Conservation (phyloP, 2,113 vertebrate species). For the Zapus hudsonius region DNA sequence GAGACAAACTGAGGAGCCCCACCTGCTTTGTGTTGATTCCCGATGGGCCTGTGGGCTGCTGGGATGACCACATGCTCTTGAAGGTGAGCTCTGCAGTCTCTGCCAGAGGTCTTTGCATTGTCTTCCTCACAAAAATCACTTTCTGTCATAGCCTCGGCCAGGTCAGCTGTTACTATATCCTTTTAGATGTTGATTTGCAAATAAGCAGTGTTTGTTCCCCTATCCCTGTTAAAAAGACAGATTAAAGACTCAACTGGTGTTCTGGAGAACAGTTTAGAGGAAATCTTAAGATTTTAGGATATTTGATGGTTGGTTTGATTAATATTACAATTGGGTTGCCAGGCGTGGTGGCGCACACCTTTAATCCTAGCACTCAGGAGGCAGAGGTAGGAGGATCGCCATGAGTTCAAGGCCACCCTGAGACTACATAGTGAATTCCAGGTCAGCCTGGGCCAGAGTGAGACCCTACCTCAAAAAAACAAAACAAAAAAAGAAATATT, state of each 20-base stretch:
- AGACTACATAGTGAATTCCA: too few relatives aligned
- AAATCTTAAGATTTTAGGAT: too few relatives aligned
- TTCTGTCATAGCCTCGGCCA: conserved; percentile 82
- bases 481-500: too few relatives aligned
- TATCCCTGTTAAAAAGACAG: conserved; percentile 56
- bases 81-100: not conserved
- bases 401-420: too few relatives aligned
- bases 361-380: too few relatives aligned
- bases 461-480: too few relatives aligned
- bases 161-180: too few relatives aligned
- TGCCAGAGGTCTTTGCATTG: conserved; percentile 72
- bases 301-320: conserved; percentile 41
- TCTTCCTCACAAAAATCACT: conserved; percentile 81
- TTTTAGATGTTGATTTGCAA: conserved; percentile 78
- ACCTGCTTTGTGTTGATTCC: not conserved
- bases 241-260: conserved; percentile 43
- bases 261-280: too few relatives aligned
- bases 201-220: conserved; percentile 70
- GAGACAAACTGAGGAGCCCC: not conserved
- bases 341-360: too few relatives aligned
- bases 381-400: too few relatives aligned
- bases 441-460: too few relatives aligned
- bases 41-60: not conserved
- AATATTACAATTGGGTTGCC: not conserved
- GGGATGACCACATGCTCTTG: not conserved